Evolutionary conservation across 2,888 invertebrate genomes (phyloP), one percentile per base, ranked within the genome.

Genomic region (Lottia gigantea): DNA sequence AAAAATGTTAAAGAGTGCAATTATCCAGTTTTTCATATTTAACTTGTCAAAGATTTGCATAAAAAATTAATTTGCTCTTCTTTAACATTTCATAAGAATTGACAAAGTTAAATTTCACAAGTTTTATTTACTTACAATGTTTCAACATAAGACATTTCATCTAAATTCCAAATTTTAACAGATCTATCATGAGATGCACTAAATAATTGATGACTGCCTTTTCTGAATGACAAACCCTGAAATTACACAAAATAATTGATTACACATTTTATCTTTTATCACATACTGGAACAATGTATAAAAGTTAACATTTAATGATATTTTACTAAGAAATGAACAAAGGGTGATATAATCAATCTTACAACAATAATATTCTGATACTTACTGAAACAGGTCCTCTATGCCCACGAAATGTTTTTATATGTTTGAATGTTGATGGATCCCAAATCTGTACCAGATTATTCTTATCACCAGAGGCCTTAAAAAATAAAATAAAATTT

Each of bases 61-160:
- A 4, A 31, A 31, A 2, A 2, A 31, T 31, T 2, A 31, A 31
- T 2, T 31, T 4, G 31, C 31, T 31, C 31, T 6, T 4, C 31
- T 31, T 11, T 11, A 40, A 40, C 40, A 8, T 40, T 40, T 6
- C 31, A 31, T 31, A 31, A 31, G 3, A 31, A 3, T 31, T 31
- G 31, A 2, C 15, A 25, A 16, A 46, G 14, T n/a, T 45, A 11
- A 31, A 11, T 61, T 49, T 11, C 31, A 64, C 15, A 0, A 23
- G 40, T 40, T 49, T 31, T 46, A 61, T 40, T 40, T 26, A 84
- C 90, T 87, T 85, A 95, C 91, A 98, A 90, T 68, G 95, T 95
- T 90, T 98, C 98, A 14, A 97, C 94, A 89, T 97, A 98, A 1
- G 95, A 93, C 95, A 97, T 95, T 88, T 98, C 97, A 90, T 96